phyloP scores from a whole-genome alignment of 2,888 invertebrate genomes.

The Drosophila maculinotata region DNA sequence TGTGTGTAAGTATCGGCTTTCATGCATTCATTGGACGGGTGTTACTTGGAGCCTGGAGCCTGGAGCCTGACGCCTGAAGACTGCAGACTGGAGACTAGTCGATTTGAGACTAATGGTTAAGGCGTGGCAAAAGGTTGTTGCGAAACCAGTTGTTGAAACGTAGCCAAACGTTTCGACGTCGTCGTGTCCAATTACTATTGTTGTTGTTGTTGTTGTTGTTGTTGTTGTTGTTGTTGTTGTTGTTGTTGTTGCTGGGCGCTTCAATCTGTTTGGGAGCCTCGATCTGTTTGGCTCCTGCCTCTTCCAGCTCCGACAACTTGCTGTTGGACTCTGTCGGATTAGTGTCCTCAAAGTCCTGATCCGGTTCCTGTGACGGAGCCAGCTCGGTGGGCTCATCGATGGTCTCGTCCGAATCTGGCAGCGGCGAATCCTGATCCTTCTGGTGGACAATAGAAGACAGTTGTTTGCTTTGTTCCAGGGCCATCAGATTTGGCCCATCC shows the following conservation, averaged over 20 bases:
- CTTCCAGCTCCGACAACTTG: neutral
- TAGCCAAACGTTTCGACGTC: slow-evolving; percentile 27
- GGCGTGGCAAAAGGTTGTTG: slow-evolving; percentile 24
- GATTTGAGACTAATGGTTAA: slow-evolving; percentile 7
- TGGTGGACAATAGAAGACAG: neutral
- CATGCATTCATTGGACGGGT: neutral
- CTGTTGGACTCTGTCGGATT: neutral
- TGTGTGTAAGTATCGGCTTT: too few species aligned
- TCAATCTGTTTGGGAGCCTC: neutral
- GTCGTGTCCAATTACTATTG: too few species aligned
- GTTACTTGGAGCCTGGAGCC: too few species aligned
- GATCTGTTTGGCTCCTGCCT: neutral
- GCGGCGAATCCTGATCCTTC: too few species aligned
- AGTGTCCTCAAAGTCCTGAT: neutral
- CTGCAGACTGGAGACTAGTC: too few species aligned
- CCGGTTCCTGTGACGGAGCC: neutral
- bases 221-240: too few species aligned
- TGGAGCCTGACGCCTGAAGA: too few species aligned
- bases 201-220: too few species aligned
- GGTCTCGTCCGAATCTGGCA: neutral
- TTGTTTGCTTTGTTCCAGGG: neutral
- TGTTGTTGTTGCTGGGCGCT: too few species aligned
- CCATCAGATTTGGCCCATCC: neutral
- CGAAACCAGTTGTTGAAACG: slow-evolving; percentile 43
- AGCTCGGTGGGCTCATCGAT: neutral